These are phyloP conservation scores for Glaucomys volans DNA, from an alignment of 2,113 vertebrate species.

Conservation along the genomic window DNA sequence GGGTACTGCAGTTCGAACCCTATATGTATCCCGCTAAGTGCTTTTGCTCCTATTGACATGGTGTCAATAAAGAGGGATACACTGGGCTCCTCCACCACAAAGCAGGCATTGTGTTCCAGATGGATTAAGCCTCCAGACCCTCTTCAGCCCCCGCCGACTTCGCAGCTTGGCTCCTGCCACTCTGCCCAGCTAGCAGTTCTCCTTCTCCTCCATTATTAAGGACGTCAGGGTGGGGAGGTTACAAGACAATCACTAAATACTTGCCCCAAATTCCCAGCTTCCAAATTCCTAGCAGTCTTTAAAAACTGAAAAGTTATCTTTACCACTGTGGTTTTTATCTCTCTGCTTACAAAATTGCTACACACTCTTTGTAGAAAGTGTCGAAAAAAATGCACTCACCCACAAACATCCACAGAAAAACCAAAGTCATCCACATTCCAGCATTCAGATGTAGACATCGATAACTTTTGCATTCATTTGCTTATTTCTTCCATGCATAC, in stretches of 20 bases:
- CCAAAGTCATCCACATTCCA: neutral
- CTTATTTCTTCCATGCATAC: neutral
- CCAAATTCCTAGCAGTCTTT: neutral
- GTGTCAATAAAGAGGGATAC: neutral
- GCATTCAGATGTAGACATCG: neutral
- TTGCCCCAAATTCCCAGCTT: neutral
- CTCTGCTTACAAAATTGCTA: neutral
- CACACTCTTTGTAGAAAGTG: neutral
- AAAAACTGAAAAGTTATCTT: neutral
- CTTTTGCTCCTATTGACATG: neutral
- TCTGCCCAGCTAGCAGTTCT: neutral
- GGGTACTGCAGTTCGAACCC: neutral
- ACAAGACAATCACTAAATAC: neutral
- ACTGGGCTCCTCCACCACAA: neutral
- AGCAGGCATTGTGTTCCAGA: neutral
- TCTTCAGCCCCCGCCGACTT: neutral
- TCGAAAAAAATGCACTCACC: neutral
- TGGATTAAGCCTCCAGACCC: neutral
- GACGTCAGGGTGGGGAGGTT: neutral
- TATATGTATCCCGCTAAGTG: neutral
- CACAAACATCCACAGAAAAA: neutral
- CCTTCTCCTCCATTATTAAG: neutral
- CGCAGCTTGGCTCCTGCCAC: neutral
- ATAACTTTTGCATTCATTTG: neutral
- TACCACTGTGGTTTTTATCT: neutral